Evolutionary conservation across 1,140 invertebrate genomes (phyloP), one percentile per base, ranked within the genome.

Genomic region (Platyura marginata): DNA sequence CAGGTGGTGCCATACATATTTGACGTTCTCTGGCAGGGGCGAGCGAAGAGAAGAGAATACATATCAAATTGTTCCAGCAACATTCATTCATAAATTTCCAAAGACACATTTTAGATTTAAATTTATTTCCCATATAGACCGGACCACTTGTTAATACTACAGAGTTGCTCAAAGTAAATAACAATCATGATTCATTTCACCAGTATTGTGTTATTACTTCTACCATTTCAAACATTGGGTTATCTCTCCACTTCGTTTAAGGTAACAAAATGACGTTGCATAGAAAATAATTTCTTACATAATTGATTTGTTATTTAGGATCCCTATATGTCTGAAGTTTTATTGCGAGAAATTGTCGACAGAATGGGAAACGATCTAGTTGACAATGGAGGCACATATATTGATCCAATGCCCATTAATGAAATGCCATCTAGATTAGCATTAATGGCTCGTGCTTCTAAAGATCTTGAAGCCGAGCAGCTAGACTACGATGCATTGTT

Each of bases 301-400:
- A 29, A 29, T 8, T 13, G 25, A 29, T 29, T 29, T n/a, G n/a
- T n/a, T n/a, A 34, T 38, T 21, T 15, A 45, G 39, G 44, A 45
- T 35, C 38, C 39, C 9, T 45, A 41, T 16, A 46, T 66, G 13
- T 59, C 56, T 16, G 62, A 70, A n/a, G 51, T 55, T 3, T 45
- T 71, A n/a, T 44, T 72, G 3, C 61, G 63, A 2, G 64, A 71
- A 34, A 47, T 71, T n/a, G 62, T 72, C n/a, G 63, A 69, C 42
- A 57, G 63, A 42, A 69, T 67, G 61, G 63, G 60, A 36, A 67
- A 58, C 19, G 68, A 71, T 19, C 47, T 71, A 0, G 55, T 46
- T 3, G 64, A 64, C n/a, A 15, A 22, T 22, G 38, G 8, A n/a
- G 65, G 67, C 21, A 48, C 59, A 6, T 72, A 71, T 44, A 39